Evolutionary conservation across 92 coral and sea anemone species (phyloP).

Genomic region (Umimayanthus kanabou): DNA sequence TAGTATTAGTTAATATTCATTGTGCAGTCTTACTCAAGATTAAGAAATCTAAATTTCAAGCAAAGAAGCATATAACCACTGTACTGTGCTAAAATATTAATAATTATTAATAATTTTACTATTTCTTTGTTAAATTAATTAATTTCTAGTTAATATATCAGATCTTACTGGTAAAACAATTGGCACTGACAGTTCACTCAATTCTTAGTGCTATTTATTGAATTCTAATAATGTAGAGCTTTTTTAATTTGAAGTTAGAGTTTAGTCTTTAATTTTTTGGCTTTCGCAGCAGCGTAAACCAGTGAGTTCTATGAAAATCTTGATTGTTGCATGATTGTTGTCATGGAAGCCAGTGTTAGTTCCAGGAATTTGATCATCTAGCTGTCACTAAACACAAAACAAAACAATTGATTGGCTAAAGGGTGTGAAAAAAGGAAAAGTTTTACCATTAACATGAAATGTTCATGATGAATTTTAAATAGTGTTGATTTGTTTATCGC

Average conservation of each 20-base stretch:
- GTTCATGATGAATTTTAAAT: conserved; percentile 15
- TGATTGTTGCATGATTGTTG: not conserved
- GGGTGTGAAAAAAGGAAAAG: not conserved
- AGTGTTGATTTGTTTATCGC: not conserved
- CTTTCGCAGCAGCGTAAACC: not conserved
- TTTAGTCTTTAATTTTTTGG: not conserved
- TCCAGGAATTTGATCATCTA: conserved; percentile 16
- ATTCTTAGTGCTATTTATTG: too few relatives aligned
- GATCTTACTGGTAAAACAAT: too few relatives aligned
- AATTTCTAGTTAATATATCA: too few relatives aligned
- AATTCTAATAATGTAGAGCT: too few relatives aligned
- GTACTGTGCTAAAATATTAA: too few relatives aligned
- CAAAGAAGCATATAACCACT: too few relatives aligned
- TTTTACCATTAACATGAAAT: not conserved
- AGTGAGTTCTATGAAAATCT: not conserved
- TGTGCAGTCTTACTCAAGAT: too few relatives aligned
- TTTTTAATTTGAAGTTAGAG: not conserved
- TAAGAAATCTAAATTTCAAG: too few relatives aligned
- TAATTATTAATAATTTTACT: too few relatives aligned
- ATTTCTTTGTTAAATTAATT: too few relatives aligned
- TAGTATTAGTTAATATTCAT: too few relatives aligned
- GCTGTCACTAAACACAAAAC: not conserved
- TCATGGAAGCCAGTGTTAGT: conserved; percentile 8
- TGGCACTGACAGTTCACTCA: too few relatives aligned
- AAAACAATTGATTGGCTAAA: conserved; percentile 10